Base-by-base conservation (phyloP, 2,888 invertebrate species). In the Amblyjoppa proteus region DNA sequence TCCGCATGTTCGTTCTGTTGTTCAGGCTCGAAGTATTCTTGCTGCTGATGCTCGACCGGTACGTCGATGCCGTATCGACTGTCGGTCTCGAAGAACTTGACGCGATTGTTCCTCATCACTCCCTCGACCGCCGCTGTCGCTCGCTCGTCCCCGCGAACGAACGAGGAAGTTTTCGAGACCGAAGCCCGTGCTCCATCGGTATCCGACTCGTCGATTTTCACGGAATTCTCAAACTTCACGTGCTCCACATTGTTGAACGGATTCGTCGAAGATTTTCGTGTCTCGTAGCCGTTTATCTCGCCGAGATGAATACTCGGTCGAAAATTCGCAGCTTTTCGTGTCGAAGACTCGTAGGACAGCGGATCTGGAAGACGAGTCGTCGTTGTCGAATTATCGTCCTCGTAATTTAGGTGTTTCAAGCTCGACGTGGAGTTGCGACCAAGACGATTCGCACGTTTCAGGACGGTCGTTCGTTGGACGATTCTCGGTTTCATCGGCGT, bases 241-340 rank as follows among this genome's bases (percentile, higher is more conserved):
- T 88, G 90, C 3, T 89, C 88, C 11, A 89, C 41, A 6, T 88
- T 87, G 74, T 91, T 91, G 84, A 92, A 92, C 2, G 81, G 81
- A 75, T 68, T 38, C 13, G 64, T 28, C 9, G 58, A 66, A 4
- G 84, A 83, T 81, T 81, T 86, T 16, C 85, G 73, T 0, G 81
- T 51, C n/a, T 83, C 83, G 49, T 78, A 66, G 9, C 81, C 83
- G 28, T 76, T 4, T 58, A 86, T 75, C 13, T 90, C 84, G 0
- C 92, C 92, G 0, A 93, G 87, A 68, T 92, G 92, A 7, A 88
- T 68, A 81, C 93, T 93, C 9, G 93, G 92, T 31, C 85, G 87
- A 76, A 91, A 91, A 5, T 75, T 85, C 38, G 53, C 56, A 1
- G n/a, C 28, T 64, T 80, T 80, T 49, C 45, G 28, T 0, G 75